Percentiles rank a stretch among this genome's conserved stretches.
phyloP scores from a whole-genome alignment of 2,113 vertebrate species.

The Ia io region DNA sequence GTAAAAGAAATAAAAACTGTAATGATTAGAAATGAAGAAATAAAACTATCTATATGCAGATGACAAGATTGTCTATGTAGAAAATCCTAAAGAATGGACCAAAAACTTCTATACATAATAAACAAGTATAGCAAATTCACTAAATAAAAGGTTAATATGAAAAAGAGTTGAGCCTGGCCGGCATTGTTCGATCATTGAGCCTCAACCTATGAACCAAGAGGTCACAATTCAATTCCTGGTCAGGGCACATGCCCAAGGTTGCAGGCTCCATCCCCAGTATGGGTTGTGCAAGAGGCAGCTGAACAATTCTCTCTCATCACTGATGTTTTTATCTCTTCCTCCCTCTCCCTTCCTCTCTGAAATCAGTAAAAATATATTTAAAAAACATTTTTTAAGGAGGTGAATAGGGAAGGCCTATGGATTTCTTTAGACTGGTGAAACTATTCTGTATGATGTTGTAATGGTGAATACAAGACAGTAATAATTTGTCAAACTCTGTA shows the following conservation, averaged over 20 bases:
- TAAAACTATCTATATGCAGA: background rate
- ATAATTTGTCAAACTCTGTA: background rate
- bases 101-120: background rate
- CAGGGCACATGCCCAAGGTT: too few species aligned
- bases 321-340: too few species aligned
- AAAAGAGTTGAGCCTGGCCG: background rate
- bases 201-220: too few species aligned
- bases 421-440: background rate
- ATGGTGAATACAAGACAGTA: background rate
- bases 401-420: background rate
- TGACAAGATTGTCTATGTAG: background rate
- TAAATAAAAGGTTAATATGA: background rate
- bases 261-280: too few species aligned
- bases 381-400: too few species aligned
- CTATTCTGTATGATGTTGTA: background rate
- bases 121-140: background rate
- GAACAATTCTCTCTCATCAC: too few species aligned
- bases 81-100: background rate
- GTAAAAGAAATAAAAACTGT: background rate
- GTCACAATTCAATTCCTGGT: too few species aligned
- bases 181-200: too few species aligned
- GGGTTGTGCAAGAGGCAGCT: too few species aligned
- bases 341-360: too few species aligned
- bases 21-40: background rate
- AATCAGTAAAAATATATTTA: too few species aligned